Evolutionary conservation across 2,113 vertebrate species (phyloP).

Genomic region (Gulo gulo): DNA sequence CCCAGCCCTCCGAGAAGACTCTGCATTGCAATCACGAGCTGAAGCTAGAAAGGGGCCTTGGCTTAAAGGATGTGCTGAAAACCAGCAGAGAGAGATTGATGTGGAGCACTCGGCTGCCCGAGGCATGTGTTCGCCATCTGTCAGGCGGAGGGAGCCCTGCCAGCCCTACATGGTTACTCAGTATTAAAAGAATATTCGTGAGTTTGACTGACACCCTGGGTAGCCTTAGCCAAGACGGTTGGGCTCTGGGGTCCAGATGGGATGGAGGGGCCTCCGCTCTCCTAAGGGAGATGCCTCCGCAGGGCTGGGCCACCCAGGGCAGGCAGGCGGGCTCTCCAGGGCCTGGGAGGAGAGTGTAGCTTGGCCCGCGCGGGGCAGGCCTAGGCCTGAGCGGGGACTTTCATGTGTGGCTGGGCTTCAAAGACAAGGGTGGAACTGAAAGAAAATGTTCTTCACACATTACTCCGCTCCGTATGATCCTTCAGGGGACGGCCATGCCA

Average conservation of each 20-base stretch:
- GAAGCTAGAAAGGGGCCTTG: constrained; percentile 60
- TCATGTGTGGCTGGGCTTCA: constrained; percentile 70
- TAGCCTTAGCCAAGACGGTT: constrained; percentile 72
- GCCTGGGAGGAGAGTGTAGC: constrained; percentile 65
- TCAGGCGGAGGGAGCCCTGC: constrained; percentile 68
- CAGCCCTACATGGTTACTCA: constrained; percentile 77
- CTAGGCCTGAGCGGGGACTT: constrained; percentile 64
- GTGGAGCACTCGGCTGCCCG: constrained; percentile 56
- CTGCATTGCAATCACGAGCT: not conserved
- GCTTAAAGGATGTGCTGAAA: constrained; percentile 74
- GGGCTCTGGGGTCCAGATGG: constrained; percentile 81
- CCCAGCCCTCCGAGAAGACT: not conserved
- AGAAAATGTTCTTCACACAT: constrained; percentile 63
- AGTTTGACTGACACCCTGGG: constrained; percentile 79
- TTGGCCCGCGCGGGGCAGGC: constrained; percentile 72
- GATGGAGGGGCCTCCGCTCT: constrained; percentile 62
- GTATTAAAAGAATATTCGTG: constrained; percentile 80
- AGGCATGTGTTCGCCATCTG: constrained; percentile 82
- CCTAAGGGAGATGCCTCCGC: constrained; percentile 70
- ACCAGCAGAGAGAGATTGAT: constrained; percentile 79
- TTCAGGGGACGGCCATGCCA: not conserved
- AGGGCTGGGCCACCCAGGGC: constrained; percentile 81
- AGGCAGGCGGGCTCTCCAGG: constrained; percentile 30
- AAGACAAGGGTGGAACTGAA: constrained; percentile 49
- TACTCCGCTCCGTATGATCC: not conserved